A percentile compares a stretch with the other conserved stretches of the same genome.
Evolutionary conservation across 2,113 vertebrate genomes (phyloP).

Genomic region (Nematolebias whitei): DNA sequence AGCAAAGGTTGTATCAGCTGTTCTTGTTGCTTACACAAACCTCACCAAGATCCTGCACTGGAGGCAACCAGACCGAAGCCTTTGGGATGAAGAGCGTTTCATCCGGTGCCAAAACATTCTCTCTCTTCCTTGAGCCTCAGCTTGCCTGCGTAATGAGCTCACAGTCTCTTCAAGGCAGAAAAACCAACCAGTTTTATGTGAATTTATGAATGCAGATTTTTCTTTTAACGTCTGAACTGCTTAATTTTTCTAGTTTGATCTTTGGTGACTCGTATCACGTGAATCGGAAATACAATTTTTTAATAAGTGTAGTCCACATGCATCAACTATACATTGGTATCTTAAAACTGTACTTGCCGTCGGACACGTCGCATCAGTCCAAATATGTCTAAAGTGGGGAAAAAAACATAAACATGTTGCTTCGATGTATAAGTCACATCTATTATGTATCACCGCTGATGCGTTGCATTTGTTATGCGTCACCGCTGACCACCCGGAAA

Average conservation of each 20-base stretch:
- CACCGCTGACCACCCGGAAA: too few species aligned
- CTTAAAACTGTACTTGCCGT: too few species aligned
- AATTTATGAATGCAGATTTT: slow-evolving; percentile 10
- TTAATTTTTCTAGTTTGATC: neutral
- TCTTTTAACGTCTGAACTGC: neutral
- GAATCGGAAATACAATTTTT: neutral
- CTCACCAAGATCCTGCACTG: slow-evolving; percentile 36
- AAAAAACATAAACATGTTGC: too few species aligned
- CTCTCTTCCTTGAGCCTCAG: slow-evolving; percentile 32
- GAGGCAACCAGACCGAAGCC: slow-evolving; percentile 48
- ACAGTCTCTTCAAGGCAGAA: slow-evolving; percentile 2
- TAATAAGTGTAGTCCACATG: too few species aligned
- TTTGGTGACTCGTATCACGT: neutral
- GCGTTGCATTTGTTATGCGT: too few species aligned
- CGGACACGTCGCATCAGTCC: too few species aligned
- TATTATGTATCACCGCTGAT: too few species aligned
- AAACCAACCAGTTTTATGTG: slow-evolving; percentile 10
- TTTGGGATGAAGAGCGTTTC: slow-evolving; percentile 32
- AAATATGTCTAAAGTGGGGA: too few species aligned
- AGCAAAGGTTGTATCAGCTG: slow-evolving; percentile 54
- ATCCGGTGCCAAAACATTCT: slow-evolving; percentile 55
- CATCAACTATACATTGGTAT: too few species aligned
- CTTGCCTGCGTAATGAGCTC: slow-evolving; percentile 34
- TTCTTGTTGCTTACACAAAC: slow-evolving; percentile 42
- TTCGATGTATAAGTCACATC: too few species aligned